phyloP scores from a whole-genome alignment of 1,140 invertebrate species.

The Camponotus floridanus region DNA sequence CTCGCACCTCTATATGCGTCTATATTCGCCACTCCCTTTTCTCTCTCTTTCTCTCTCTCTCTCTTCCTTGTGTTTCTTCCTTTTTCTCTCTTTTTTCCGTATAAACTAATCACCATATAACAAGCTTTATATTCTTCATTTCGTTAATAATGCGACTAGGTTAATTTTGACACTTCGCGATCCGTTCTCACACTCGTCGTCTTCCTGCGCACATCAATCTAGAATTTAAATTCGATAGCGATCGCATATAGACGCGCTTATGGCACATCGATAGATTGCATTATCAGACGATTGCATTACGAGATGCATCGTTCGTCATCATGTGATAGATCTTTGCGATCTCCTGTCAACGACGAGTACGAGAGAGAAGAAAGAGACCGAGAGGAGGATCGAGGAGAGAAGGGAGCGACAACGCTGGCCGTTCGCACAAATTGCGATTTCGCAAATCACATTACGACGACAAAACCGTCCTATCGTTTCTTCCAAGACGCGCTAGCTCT shows the following conservation, averaged over 20 bases:
- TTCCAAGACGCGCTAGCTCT: conserved; percentile 7
- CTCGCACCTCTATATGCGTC: neutral
- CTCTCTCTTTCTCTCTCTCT: conserved; percentile 41
- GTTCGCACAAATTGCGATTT: conserved; percentile 13
- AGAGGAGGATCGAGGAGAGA: conserved; percentile 53
- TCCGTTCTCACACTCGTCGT: conserved; percentile 57
- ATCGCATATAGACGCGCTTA: conserved; percentile 63
- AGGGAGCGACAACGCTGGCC: conserved; percentile 17
- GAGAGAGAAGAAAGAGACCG: conserved; percentile 34
- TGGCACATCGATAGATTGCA: conserved; percentile 68
- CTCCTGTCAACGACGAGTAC: conserved; percentile 33
- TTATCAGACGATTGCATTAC: conserved; percentile 3
- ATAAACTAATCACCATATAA: conserved; percentile 78
- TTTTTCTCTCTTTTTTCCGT: conserved; percentile 33
- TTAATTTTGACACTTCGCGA: conserved; percentile 82
- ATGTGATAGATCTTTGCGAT: conserved; percentile 19
- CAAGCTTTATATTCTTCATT: conserved; percentile 79
- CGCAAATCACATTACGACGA: neutral
- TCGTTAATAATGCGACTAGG: conserved; percentile 81
- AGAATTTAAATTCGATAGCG: conserved; percentile 27
- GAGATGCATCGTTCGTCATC: conserved; percentile 40
- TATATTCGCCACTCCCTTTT: conserved; percentile 9
- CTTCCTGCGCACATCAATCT: conserved; percentile 1
- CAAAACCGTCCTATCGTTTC: conserved; percentile 37
- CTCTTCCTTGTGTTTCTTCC: conserved; percentile 42